Evolutionary conservation across 2,797 vertebrate species (phyloP).

Genomic region (Tachyglossus aculeatus): DNA sequence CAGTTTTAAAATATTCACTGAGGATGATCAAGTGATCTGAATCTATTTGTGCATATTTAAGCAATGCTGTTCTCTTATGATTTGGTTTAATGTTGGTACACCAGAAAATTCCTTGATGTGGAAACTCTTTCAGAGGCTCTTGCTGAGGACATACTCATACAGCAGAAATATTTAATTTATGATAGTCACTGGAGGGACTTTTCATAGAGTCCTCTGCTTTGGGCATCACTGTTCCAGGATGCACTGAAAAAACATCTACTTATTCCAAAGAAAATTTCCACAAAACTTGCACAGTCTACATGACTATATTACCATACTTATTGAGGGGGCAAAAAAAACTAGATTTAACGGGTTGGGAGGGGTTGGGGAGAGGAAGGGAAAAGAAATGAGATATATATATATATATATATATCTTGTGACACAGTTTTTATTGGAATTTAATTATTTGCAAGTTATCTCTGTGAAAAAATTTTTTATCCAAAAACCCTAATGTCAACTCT

Average conservation of each 20-base stretch:
- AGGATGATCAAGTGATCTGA: slow-evolving; percentile 54
- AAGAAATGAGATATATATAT: too few species aligned
- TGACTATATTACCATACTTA: slow-evolving; percentile 49
- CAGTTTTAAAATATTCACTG: slow-evolving; percentile 54
- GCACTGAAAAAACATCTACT: slow-evolving; percentile 61
- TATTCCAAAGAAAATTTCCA: slow-evolving; percentile 67
- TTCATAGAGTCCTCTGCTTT: slow-evolving; percentile 53
- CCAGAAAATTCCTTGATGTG: slow-evolving; percentile 52
- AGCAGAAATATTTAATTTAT: slow-evolving; percentile 58
- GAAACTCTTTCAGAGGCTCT: slow-evolving; percentile 29
- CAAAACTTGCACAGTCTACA: slow-evolving; percentile 68
- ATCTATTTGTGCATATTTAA: slow-evolving; percentile 57
- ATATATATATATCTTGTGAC: too few species aligned
- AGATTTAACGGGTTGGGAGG: too few species aligned
- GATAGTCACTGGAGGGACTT: slow-evolving; percentile 49
- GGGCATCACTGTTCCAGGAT: slow-evolving; percentile 50
- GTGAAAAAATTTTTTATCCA: too few species aligned
- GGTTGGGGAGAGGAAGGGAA: too few species aligned
- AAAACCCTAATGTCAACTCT: too few species aligned
- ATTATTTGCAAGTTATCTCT: too few species aligned
- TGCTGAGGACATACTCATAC: slow-evolving; percentile 41
- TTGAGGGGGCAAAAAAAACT: slow-evolving; percentile 22
- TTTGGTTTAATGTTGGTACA: slow-evolving; percentile 48
- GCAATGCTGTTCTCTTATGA: slow-evolving; percentile 42
- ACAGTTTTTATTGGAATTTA: too few species aligned